phyloP scores from a whole-genome alignment of 2,797 vertebrate species.

The Capromys pilorides region DNA sequence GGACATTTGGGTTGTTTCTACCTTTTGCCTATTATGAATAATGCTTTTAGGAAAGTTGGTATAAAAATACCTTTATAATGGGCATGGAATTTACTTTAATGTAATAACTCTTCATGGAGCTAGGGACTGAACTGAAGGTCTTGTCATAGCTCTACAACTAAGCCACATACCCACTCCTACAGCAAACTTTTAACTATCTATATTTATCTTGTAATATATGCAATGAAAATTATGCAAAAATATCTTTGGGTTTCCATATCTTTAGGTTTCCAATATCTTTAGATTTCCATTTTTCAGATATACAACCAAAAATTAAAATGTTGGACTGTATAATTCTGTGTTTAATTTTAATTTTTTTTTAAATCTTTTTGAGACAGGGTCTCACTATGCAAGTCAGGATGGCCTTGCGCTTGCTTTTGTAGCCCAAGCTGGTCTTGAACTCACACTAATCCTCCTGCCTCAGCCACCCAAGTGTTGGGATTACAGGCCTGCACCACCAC shows the following conservation, averaged over 20 bases:
- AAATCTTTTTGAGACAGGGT: too few relatives aligned
- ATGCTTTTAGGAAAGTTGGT: background rate
- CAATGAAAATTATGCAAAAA: background rate
- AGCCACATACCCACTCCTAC: background rate
- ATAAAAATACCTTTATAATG: background rate
- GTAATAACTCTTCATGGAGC: background rate
- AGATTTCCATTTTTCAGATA: background rate
- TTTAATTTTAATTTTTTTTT: conserved; percentile 1
- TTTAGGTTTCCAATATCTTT: background rate
- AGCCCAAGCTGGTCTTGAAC: too few relatives aligned
- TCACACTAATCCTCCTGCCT: too few relatives aligned
- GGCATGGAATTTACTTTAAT: background rate
- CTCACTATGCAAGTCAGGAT: too few relatives aligned
- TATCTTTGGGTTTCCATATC: background rate
- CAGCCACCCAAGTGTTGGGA: too few relatives aligned
- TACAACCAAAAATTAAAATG: background rate
- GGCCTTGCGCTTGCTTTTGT: too few relatives aligned
- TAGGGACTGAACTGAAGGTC: background rate
- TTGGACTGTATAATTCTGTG: background rate
- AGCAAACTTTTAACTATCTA: background rate
- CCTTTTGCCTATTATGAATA: background rate
- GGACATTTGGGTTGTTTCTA: background rate
- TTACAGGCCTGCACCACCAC: too few relatives aligned
- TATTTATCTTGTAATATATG: background rate
- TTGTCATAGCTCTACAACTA: background rate